These are phyloP conservation scores for Mylabris phalerata DNA, from an alignment of 1,140 invertebrate species.

Conservation along the genomic window DNA sequence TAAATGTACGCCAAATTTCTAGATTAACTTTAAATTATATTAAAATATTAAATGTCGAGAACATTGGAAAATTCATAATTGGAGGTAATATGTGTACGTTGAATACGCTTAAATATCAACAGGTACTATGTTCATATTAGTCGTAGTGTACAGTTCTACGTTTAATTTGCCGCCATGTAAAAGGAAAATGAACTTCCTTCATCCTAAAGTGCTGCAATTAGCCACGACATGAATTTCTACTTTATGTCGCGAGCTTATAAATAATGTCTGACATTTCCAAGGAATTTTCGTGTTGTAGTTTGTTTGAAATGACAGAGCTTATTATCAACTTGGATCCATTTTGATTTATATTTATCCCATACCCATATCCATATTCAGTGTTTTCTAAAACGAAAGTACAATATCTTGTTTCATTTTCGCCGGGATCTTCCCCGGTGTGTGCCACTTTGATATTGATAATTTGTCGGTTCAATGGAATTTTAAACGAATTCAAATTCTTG, in stretches of 20 bases:
- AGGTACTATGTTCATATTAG: background rate
- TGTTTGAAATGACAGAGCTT: slow-evolving; percentile 5
- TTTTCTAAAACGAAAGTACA: background rate
- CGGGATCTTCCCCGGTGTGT: no score
- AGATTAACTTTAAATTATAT: no score
- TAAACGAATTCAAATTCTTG: no score
- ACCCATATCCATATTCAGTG: background rate
- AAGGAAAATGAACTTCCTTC: slow-evolving; percentile 14
- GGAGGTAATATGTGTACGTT: background rate
- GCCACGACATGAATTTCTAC: slow-evolving; percentile 15
- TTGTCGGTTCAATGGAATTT: no score
- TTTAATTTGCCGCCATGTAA: slow-evolving; percentile 15
- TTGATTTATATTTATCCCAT: background rate
- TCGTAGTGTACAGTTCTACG: background rate
- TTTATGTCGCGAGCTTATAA: slow-evolving; percentile 15
- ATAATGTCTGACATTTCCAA: slow-evolving; percentile 14
- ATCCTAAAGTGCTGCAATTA: slow-evolving; percentile 16
- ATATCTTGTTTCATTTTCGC: background rate
- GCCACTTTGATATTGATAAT: no score
- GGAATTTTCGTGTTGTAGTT: slow-evolving; percentile 16
- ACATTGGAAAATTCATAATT: no score
- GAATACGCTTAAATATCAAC: slow-evolving; percentile 6
- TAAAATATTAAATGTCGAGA: no score
- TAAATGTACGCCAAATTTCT: no score
- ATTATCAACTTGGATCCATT: background rate